Percentiles rank a stretch among this genome's conserved stretches.
phyloP scores from a whole-genome alignment of 1,140 invertebrate genomes.

The Sweltsa coloradensis region DNA sequence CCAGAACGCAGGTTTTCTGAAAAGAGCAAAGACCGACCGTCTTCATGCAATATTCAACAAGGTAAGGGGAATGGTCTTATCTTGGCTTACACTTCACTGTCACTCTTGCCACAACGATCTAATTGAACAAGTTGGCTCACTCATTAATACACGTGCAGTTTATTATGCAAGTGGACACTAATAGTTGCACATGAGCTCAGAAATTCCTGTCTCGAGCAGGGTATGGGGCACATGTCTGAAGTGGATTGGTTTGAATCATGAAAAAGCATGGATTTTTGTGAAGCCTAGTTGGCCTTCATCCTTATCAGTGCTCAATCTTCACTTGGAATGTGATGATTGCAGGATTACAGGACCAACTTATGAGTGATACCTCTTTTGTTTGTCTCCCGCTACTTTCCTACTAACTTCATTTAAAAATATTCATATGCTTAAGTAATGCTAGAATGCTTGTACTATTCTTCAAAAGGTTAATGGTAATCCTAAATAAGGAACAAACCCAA shows the following conservation, averaged over 20 bases:
- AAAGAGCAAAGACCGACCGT: constrained; percentile 70
- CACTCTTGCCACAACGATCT: not conserved
- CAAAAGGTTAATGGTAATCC: too few species aligned
- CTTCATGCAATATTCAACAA: constrained; percentile 77
- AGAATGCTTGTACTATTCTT: too few species aligned
- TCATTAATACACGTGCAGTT: not conserved
- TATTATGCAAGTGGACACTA: not conserved
- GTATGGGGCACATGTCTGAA: not conserved
- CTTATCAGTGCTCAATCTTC: too few species aligned
- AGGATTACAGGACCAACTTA: too few species aligned
- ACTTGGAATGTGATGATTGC: too few species aligned
- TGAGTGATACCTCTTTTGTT: too few species aligned
- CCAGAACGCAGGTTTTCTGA: constrained; percentile 69
- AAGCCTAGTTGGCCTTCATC: too few species aligned
- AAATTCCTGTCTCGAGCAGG: constrained; percentile 1
- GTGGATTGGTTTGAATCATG: not conserved
- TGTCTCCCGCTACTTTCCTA: too few species aligned
- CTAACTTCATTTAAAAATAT: too few species aligned
- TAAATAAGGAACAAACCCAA: too few species aligned
- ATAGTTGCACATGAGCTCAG: not conserved
- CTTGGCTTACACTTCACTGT: not conserved
- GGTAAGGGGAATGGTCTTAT: constrained; percentile 32
- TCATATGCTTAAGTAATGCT: too few species aligned
- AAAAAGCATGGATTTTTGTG: too few species aligned
- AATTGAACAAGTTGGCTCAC: not conserved